Evolutionary conservation across 1,140 invertebrate species (phyloP).

Genomic region (Pectinophora gossypiella): DNA sequence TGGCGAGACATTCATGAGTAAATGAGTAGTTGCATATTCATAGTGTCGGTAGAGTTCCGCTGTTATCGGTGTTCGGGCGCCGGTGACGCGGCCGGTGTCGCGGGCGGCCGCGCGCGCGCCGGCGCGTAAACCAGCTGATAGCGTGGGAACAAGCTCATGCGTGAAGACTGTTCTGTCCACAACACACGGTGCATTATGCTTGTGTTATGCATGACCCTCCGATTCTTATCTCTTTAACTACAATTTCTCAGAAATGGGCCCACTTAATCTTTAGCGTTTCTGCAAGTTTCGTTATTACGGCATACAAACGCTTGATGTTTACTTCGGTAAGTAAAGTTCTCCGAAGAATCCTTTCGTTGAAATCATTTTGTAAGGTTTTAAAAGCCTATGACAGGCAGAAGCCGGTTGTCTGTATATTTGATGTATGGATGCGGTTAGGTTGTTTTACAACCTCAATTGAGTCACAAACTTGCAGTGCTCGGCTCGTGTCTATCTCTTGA

Average conservation of each 20-base stretch:
- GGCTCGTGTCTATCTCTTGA: conserved; percentile 27
- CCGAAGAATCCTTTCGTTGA: neutral
- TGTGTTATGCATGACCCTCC: conserved; percentile 13
- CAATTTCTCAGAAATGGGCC: neutral
- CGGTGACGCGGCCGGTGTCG: conserved; percentile 18
- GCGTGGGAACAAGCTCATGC: conserved; percentile 53
- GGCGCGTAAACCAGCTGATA: conserved; percentile 61
- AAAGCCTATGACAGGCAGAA: neutral
- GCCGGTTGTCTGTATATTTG: neutral
- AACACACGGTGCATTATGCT: conserved; percentile 15
- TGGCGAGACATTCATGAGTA: neutral
- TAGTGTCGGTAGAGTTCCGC: conserved; percentile 6
- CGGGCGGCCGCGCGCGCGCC: conserved; percentile 37
- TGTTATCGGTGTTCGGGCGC: conserved; percentile 14
- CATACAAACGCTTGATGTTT: no score
- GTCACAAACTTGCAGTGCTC: neutral
- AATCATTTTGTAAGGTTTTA: neutral
- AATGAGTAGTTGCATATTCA: conserved; percentile 13
- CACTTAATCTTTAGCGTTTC: neutral
- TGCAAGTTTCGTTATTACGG: neutral
- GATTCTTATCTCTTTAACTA: conserved; percentile 8
- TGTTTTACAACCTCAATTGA: neutral
- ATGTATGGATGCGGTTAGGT: neutral
- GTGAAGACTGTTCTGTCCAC: conserved; percentile 15
- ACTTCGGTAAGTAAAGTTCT: no score